Evolutionary conservation across 2,888 invertebrate genomes (phyloP).

Genomic region (Zeuzera pyrina): DNA sequence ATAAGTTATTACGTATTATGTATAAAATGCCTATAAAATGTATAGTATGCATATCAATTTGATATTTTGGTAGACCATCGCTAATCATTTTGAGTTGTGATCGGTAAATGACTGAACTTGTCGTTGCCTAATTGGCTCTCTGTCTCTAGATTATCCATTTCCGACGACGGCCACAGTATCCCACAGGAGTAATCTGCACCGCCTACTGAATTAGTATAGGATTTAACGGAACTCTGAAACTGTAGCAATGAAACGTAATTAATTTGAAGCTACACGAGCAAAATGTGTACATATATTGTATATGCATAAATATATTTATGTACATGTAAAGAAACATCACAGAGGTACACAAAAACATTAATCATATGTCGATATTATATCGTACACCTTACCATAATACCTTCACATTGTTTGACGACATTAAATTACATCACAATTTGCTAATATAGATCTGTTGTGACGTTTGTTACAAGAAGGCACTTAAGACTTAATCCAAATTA

Average conservation of each 20-base stretch:
- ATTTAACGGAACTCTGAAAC: slow-evolving; percentile 1
- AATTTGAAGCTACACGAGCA: neutral
- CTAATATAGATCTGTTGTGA: too few relatives aligned
- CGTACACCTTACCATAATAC: too few relatives aligned
- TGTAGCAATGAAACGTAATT: neutral
- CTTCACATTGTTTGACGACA: too few relatives aligned
- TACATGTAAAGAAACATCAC: neutral
- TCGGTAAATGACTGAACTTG: slow-evolving; percentile 20
- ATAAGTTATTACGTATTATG: too few relatives aligned
- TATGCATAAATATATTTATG: neutral
- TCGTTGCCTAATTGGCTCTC: slow-evolving; percentile 25
- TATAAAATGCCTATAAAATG: too few relatives aligned
- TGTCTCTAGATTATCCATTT: slow-evolving; percentile 26
- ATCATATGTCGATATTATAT: too few relatives aligned
- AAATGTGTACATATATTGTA: neutral
- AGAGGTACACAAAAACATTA: too few relatives aligned
- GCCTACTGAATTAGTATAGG: slow-evolving; percentile 8
- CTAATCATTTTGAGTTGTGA: slow-evolving; percentile 4
- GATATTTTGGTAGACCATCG: too few relatives aligned
- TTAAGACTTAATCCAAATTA: too few relatives aligned
- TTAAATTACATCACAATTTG: too few relatives aligned
- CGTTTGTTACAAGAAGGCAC: too few relatives aligned
- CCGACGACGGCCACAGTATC: slow-evolving; percentile 16
- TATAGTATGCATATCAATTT: too few relatives aligned
- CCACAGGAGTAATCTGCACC: slow-evolving; percentile 23